These are phyloP conservation scores for Oncorhynchus keta DNA, from an alignment of 2,113 vertebrate species.

Conservation along the genomic window DNA sequence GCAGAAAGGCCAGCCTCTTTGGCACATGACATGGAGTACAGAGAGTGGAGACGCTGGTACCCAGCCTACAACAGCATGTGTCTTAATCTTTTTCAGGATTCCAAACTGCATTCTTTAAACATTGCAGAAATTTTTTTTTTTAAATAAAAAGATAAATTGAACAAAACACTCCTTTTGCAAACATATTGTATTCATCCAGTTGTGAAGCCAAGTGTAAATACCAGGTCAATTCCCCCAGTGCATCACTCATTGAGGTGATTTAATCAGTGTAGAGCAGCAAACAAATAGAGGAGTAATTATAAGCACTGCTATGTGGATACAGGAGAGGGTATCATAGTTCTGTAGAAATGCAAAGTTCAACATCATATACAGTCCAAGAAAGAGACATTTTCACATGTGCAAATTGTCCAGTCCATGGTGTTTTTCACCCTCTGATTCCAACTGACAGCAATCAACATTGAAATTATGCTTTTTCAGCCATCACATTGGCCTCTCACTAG, in stretches of 20 bases:
- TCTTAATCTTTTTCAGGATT: background rate
- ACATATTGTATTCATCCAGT: background rate
- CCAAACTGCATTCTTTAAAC: background rate
- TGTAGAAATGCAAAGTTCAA: background rate
- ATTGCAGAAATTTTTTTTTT: too few relatives aligned
- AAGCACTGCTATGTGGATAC: conserved; percentile 1
- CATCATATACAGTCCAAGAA: conserved; percentile 24
- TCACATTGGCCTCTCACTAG: conserved; percentile 41
- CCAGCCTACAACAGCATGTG: too few relatives aligned
- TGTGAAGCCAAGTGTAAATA: background rate
- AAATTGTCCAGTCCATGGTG: background rate
- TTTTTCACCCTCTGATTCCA: background rate
- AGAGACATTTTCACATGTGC: conserved; percentile 32
- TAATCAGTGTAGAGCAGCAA: conserved; percentile 1
- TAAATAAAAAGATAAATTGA: background rate
- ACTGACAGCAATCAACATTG: background rate
- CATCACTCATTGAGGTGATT: background rate
- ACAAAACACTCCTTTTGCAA: conserved; percentile 12
- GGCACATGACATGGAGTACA: too few relatives aligned
- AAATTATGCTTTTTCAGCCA: conserved; percentile 6
- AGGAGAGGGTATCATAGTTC: background rate
- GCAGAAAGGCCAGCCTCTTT: too few relatives aligned
- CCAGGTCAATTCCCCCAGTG: background rate
- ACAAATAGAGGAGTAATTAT: conserved; percentile 16
- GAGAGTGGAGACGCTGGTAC: too few relatives aligned